phyloP scores from a whole-genome alignment of 2,888 invertebrate species.

The Oeneis ivallda region DNA sequence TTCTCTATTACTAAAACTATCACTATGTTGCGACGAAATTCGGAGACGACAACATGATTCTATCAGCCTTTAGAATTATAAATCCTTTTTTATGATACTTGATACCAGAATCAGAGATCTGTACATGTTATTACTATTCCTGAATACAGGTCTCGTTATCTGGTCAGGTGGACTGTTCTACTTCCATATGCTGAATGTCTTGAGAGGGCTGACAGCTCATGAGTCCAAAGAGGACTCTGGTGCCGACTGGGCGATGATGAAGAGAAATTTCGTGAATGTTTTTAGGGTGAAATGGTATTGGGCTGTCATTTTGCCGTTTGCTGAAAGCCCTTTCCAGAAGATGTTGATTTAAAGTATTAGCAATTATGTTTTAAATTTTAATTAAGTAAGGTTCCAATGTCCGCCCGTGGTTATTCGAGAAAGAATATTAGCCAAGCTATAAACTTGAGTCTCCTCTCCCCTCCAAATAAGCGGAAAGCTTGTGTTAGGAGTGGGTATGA shows the following conservation, averaged over 20 bases:
- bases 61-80: constrained; percentile 48
- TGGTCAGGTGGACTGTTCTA: constrained; percentile 50
- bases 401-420: too few relatives aligned
- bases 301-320: constrained; percentile 58
- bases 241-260: constrained; percentile 84
- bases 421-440: too few relatives aligned
- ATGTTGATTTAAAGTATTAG: constrained; percentile 2
- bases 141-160: constrained; percentile 50
- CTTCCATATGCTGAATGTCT: constrained; percentile 72
- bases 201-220: constrained; percentile 75
- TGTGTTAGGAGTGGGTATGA: too few relatives aligned
- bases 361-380: not conserved
- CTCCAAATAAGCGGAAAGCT: too few relatives aligned
- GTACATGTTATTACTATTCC: constrained; percentile 49
- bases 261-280: constrained; percentile 84
- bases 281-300: constrained; percentile 59
- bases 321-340: constrained; percentile 50
- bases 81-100: constrained; percentile 52
- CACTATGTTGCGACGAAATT: constrained; percentile 79
- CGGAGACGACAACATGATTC: constrained; percentile 44
- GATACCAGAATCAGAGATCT: constrained; percentile 48
- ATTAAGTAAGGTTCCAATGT: not conserved
- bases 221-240: constrained; percentile 62
- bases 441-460: too few relatives aligned
- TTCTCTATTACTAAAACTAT: constrained; percentile 84